phyloP scores from a whole-genome alignment of 2,797 vertebrate species.

The Tokudaia tokunoshimensis region DNA sequence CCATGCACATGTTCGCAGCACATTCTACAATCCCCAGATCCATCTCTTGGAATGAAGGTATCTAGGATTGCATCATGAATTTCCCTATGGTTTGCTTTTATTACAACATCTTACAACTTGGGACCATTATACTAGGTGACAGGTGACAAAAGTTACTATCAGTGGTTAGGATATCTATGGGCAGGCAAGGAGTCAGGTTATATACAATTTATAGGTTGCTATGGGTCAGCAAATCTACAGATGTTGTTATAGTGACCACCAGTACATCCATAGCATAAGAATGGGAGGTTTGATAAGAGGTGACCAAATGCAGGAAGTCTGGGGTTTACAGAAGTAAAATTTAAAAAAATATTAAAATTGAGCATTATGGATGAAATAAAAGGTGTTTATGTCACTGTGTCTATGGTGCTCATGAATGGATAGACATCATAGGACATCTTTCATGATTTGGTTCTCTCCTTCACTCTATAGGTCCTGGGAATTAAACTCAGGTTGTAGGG shows the following conservation, averaged over 20 bases:
- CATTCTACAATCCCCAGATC: background rate
- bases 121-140: background rate
- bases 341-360: background rate
- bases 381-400: background rate
- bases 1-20: background rate
- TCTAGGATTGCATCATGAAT: background rate
- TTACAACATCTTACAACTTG: no score
- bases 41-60: conserved; percentile 21
- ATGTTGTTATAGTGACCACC: background rate
- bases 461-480: background rate
- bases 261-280: background rate
- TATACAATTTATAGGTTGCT: background rate
- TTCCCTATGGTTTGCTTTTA: background rate
- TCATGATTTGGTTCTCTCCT: background rate
- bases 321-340: background rate
- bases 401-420: background rate
- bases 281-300: background rate
- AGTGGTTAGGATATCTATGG: background rate
- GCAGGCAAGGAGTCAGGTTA: background rate
- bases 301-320: background rate
- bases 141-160: background rate
- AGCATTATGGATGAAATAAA: background rate
- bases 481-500: background rate
- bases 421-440: background rate
- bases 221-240: background rate